phyloP scores from a whole-genome alignment of 2,797 vertebrate genomes.

The Falco cherrug region DNA sequence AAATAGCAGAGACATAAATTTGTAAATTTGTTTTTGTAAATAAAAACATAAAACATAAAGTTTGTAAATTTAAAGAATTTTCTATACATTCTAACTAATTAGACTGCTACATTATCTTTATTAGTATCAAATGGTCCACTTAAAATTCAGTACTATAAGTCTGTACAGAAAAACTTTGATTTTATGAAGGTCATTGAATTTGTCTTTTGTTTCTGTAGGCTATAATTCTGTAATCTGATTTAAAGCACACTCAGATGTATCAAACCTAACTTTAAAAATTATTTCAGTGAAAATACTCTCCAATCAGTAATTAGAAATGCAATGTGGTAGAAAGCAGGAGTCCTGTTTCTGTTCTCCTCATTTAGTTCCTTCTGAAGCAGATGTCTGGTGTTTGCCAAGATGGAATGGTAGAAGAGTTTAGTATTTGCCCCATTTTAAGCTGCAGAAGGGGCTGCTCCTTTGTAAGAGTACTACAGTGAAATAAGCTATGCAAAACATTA shows the following conservation, averaged over 20 bases:
- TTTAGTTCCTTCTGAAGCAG: slow-evolving; percentile 16
- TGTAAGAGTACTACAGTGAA: background rate
- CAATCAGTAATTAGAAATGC: slow-evolving; percentile 14
- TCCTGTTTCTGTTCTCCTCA: slow-evolving; percentile 3
- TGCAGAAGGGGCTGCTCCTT: background rate
- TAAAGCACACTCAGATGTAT: background rate
- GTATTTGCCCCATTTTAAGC: slow-evolving; percentile 5
- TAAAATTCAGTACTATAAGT: background rate
- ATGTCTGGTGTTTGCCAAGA: slow-evolving; percentile 17
- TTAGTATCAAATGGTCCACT: background rate
- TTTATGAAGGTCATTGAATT: background rate
- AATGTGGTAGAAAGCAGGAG: background rate
- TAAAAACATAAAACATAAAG: no score
- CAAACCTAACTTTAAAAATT: slow-evolving; percentile 12
- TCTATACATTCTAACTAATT: background rate
- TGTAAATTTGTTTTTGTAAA: no score
- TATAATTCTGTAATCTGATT: slow-evolving; percentile 19
- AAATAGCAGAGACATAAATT: background rate
- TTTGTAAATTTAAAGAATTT: background rate
- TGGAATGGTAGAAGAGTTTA: background rate
- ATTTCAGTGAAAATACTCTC: slow-evolving; percentile 16
- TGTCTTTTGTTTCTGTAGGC: background rate
- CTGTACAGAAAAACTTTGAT: background rate
- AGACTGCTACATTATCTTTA: background rate
- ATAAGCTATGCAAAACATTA: slow-evolving; percentile 23